Base-by-base conservation (phyloP, 2,797 vertebrate species). In the Coregonus ussuriensis region DNA sequence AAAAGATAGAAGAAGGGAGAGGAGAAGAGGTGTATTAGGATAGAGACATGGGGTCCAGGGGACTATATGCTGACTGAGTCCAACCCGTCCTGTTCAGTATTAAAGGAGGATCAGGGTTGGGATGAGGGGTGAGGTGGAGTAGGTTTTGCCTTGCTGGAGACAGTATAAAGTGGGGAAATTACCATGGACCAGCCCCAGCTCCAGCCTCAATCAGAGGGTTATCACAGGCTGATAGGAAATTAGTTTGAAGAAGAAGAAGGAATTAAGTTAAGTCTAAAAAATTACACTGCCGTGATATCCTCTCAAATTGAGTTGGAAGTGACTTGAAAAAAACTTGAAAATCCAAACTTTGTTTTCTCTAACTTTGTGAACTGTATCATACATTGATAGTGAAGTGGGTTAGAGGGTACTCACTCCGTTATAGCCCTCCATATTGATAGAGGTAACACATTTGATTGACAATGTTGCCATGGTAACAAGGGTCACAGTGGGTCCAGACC, bases 91-190 rank as follows among this genome's bases (percentile, higher is more conserved):
- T 0, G 78, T 15, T 67, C 65, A 85, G 90, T 74, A 84, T 89
- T 87, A 91, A 78, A 79, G 41, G 0, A 79, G 82, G 83, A 88
- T 81, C 83, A 85, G 81, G 81, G 74, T 79, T 82, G 86, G 86
- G 87, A 87, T 92, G 86, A 90, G 85, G 80, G 88, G 63, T 80
- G 88, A 83, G 90, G 90, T 88, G 88, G 82, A 82, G 74, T 84
- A 89, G 89, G 91, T 92, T 89, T 89, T 84, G 76, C 83, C 80
- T 81, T 88, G 89, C 92, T 78, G 82, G 87, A 91, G 85, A 84
- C 83, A 91, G 91, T 85, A 86, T 74, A 0, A 89, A 87, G 91
- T 89, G 77, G 82, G 87, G 85, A 91, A 91, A 88, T 91, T 87
- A 91, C 91, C 84, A 81, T 75, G 87, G 81, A 77, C 86, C 88